Base-by-base conservation (phyloP, 92 coral and sea anemone genomes). In the Virgularia gustaviana region DNA sequence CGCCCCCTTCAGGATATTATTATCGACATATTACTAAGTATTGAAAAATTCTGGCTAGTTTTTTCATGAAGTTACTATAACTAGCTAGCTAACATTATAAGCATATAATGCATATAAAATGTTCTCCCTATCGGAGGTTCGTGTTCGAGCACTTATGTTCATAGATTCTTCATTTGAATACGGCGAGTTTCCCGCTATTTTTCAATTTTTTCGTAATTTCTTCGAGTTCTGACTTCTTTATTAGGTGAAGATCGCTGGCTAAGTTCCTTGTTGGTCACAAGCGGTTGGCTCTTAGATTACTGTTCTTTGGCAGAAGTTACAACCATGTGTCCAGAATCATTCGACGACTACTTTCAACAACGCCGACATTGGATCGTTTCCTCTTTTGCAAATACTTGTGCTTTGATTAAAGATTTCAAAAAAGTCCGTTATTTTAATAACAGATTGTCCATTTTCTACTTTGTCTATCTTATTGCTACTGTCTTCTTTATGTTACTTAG, bases 301-400 rank as follows among this genome's bases (percentile, higher is more conserved):
- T 68, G 61, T 49, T 68, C 75, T 28, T 51, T 68, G 75, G 75
- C 75, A 18, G 61, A 68, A 68, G 75, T 68, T 15, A 30, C 44
- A 9, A 49, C 61, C 3, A 27, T 68, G 22, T 68, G 75, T 32
- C 75, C 75, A 30, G 75, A 68, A 68, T 30, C 75, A 49, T 68
- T 68, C 19, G 75, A 68, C 54, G 75, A 54, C 23, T 68, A 47
- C 61, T 68, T 68, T 35, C 75, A 68, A 68, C 75, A 68, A 68
- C 60, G 75, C 6, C 75, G 75, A 29, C 61, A 35, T 24, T 68
- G 75, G 75, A 68, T 68, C 22, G 36, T 49, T 34, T 68, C 75
- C 9, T 12, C 61, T 0, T 68, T 68, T 49, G 75, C 75, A 1
- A 68, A 68, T 61, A 68, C 75, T 0, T 68, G 75, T 38, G 18